These are phyloP conservation scores for Manis pentadactyla DNA, from an alignment of 2,797 vertebrate species.

Conservation along the genomic window DNA sequence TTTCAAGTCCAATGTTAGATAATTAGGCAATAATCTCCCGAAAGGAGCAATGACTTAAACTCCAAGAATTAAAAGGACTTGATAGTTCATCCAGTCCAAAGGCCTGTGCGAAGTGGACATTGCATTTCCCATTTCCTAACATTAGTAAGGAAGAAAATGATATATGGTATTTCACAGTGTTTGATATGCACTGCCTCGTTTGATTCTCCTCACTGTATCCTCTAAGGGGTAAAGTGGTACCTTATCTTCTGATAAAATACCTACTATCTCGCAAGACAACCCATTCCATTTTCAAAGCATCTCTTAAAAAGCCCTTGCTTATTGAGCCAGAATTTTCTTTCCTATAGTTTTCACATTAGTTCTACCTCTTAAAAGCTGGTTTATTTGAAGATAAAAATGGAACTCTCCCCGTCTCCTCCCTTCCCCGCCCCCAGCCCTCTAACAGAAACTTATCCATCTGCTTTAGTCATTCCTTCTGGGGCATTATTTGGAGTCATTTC, in stretches of 20 bases:
- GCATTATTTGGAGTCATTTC: background rate
- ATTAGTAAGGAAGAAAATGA: background rate
- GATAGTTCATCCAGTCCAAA: background rate
- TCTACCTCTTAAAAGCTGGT: conserved; percentile 25
- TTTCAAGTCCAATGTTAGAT: background rate
- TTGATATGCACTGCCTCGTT: background rate
- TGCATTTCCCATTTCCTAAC: background rate
- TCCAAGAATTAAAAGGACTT: background rate
- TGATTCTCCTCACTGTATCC: background rate
- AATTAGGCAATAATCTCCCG: background rate
- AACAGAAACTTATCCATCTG: background rate
- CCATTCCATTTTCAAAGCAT: conserved; percentile 31
- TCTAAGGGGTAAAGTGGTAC: background rate
- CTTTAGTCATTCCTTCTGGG: background rate
- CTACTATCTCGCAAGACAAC: background rate
- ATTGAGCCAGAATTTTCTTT: background rate
- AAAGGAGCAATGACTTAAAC: background rate
- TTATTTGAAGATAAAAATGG: conserved; percentile 33
- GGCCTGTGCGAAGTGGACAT: background rate
- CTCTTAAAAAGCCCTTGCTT: conserved; percentile 32
- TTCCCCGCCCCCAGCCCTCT: background rate
- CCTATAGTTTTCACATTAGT: conserved; percentile 25
- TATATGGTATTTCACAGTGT: background rate
- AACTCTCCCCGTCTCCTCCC: background rate
- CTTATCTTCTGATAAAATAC: background rate